Evolutionary conservation across 2,888 invertebrate genomes (phyloP), one percentile per base, ranked within the genome.

Genomic region (Colostygia pectinataria): DNA sequence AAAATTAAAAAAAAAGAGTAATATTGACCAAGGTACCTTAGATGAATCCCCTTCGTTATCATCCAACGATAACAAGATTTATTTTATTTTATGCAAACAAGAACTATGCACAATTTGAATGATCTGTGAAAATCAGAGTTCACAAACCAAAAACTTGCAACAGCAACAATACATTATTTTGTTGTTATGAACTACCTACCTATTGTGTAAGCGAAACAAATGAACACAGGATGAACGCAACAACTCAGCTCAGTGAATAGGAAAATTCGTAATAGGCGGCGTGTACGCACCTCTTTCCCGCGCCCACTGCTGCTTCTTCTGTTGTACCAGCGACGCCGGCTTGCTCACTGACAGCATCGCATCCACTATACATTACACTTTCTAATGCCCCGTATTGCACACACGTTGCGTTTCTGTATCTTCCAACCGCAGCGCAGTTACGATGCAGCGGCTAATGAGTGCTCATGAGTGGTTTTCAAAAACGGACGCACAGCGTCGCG

Each of bases 291-390:
- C 97, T 93, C 94, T 93, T 91, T 98, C 98, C 83, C 92, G 93
- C 66, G 97, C 97, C 98, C 98, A 98, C 93, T 98, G 97, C 73
- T 95, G 92, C 81, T 95, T 94, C 87, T 98, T 98, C 87, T 95
- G 94, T 91, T 98, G 96, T 70, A 97, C 91, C 77, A 97, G 89
- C 59, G 96, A 94, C 66, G 83, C 79, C 66, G 83, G 83, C 76
- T 88, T 88, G 77, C 83, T 81, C 77, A 89, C 87, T 63, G 89
- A 83, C 85, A 89, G 81, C 90, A 89, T 89, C 81, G 85, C 88
- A 83, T 80, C 64, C 77, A 74, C 73, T 79, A 76, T 74, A 77
- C 87, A 87, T 86, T 80, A 85, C 87, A 87, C 86, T 88, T 87
- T 88, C 88, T 84, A 88, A 87, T 77, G 68, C 69, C 74, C 76